A percentile compares a stretch with the other conserved stretches of the same genome.
Conservation (phyloP, 2,888 invertebrate species). For the Nephrotoma flavescens region DNA sequence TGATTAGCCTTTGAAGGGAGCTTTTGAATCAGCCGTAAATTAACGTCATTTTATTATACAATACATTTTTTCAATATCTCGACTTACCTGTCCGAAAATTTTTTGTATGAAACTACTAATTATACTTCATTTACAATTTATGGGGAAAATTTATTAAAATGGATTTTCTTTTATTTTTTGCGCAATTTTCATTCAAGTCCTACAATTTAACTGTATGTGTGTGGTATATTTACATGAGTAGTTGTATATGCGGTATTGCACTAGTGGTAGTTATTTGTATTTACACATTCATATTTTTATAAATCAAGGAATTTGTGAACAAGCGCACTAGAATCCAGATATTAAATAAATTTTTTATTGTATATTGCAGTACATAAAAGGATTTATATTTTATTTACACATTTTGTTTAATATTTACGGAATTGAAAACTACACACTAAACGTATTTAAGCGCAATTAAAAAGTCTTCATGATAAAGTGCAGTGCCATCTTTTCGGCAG, state of each 20-base stretch:
- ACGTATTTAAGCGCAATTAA: not conserved
- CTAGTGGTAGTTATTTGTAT: not conserved
- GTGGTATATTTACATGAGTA: not conserved
- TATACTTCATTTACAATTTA: not conserved
- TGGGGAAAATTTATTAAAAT: not conserved
- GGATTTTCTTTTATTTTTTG: not conserved
- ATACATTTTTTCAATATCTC: too few species aligned
- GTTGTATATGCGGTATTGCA: not conserved
- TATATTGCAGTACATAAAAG: not conserved
- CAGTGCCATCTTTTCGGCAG: not conserved
- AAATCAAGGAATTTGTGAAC: not conserved
- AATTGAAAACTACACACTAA: not conserved
- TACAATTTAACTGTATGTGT: not conserved
- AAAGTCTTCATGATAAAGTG: not conserved
- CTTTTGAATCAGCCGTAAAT: too few species aligned
- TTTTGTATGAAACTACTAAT: not conserved
- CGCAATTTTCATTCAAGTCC: not conserved
- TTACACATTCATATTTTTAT: not conserved
- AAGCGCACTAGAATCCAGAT: not conserved
- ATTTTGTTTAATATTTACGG: not conserved
- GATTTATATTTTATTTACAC: not conserved
- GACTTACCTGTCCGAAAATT: not conserved
- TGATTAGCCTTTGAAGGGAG: too few species aligned
- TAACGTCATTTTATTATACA: too few species aligned
- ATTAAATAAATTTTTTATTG: not conserved